phyloP scores from a whole-genome alignment of 2,888 invertebrate species.

The Mylabris sibirica region DNA sequence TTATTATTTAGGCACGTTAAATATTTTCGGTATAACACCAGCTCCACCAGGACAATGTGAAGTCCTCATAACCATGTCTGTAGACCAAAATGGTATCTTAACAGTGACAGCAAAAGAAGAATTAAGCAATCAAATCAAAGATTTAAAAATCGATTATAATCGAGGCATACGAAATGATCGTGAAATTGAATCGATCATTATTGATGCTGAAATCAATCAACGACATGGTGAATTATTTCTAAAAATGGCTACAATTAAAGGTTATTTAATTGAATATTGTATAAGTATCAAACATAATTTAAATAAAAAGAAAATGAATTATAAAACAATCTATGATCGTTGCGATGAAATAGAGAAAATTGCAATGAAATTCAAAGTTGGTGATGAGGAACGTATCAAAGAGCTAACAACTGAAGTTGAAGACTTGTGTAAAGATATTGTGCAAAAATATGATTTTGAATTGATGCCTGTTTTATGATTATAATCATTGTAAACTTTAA shows the following conservation, averaged over 20 bases:
- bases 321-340: slow-evolving; percentile 16
- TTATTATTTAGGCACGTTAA: slow-evolving; percentile 29
- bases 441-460: slow-evolving; percentile 15
- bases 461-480: slow-evolving; percentile 14
- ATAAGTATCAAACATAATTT: slow-evolving; percentile 24
- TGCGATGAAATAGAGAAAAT: background rate
- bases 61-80: slow-evolving; percentile 22
- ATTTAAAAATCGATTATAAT: slow-evolving; percentile 34
- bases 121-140: slow-evolving; percentile 29
- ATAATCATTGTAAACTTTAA: background rate
- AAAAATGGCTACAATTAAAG: slow-evolving; percentile 37
- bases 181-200: slow-evolving; percentile 31
- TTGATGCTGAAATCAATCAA: slow-evolving; percentile 32
- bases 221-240: slow-evolving; percentile 29
- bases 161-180: slow-evolving; percentile 33
- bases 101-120: slow-evolving; percentile 36
- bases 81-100: slow-evolving; percentile 43
- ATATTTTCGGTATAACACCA: slow-evolving; percentile 33
- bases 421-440: slow-evolving; percentile 1
- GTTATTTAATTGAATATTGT: slow-evolving; percentile 27
- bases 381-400: slow-evolving; percentile 15
- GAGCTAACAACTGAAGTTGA: slow-evolving; percentile 3
- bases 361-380: slow-evolving; percentile 3
- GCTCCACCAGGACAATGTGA: slow-evolving; percentile 29
- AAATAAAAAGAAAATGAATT: slow-evolving; percentile 13